phyloP scores from a whole-genome alignment of 2,797 vertebrate species.

The Pangasius krempfi region DNA sequence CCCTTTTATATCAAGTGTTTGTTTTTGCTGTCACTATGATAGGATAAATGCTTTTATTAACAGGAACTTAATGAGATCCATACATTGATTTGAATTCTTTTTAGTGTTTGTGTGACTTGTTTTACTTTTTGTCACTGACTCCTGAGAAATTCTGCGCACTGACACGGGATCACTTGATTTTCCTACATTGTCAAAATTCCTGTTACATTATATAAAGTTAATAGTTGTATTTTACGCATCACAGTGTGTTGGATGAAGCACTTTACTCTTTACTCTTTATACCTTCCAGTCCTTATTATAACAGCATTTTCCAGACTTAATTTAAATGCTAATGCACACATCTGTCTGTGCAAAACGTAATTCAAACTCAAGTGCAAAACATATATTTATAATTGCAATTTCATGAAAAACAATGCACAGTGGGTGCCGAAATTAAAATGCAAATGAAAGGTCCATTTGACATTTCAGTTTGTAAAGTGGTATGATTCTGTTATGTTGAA shows the following conservation, averaged over 20 bases:
- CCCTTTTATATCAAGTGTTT: background rate
- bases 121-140: background rate
- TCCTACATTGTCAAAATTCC: background rate
- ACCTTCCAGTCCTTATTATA: background rate
- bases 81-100: background rate
- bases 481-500: background rate
- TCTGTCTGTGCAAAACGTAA: background rate
- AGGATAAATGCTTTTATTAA: background rate
- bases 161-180: background rate
- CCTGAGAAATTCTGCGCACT: background rate
- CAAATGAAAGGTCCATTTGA: background rate
- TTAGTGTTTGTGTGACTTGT: background rate
- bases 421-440: background rate
- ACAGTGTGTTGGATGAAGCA: background rate
- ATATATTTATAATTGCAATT: conserved; percentile 1
- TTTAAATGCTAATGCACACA: background rate
- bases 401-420: background rate
- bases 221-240: background rate
- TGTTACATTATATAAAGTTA: background rate
- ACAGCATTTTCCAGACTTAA: background rate
- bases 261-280: background rate
- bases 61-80: background rate
- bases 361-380: background rate
- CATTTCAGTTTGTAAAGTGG: background rate
- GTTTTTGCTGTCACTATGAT: background rate